A percentile compares a stretch with the other conserved stretches of the same genome.
Conservation (phyloP, 2,113 vertebrate species). For the Syngnathus scovelli region DNA sequence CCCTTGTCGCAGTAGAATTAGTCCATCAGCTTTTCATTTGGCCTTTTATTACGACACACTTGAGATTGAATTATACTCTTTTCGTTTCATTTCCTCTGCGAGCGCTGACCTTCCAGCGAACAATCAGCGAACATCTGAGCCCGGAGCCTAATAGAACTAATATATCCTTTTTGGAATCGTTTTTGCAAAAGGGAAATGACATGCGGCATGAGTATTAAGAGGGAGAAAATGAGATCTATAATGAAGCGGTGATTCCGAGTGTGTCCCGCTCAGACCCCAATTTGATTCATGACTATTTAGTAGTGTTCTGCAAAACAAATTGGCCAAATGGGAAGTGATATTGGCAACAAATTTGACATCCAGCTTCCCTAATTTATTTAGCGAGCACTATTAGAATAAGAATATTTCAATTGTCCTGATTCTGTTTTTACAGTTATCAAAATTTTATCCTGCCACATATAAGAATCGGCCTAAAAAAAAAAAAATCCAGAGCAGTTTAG, state of each 20-base stretch:
- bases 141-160: conserved; percentile 40
- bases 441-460: too few relatives aligned
- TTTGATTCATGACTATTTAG: conserved; percentile 47
- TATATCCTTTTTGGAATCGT: conserved; percentile 50
- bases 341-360: conserved; percentile 32
- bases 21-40: conserved; percentile 37
- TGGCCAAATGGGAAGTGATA: conserved; percentile 34
- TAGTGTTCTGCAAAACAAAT: conserved; percentile 35
- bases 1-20: conserved; percentile 45
- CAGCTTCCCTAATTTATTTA: conserved; percentile 39
- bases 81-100: conserved; percentile 46
- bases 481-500: neutral
- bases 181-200: conserved; percentile 37
- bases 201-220: conserved; percentile 34
- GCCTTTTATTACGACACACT: conserved; percentile 42
- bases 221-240: conserved; percentile 52
- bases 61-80: conserved; percentile 57
- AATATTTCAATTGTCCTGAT: conserved; percentile 18
- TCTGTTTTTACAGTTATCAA: neutral
- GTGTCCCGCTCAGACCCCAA: conserved; percentile 28
- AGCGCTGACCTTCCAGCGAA: conserved; percentile 56
- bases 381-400: conserved; percentile 24
- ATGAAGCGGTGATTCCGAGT: conserved; percentile 49
- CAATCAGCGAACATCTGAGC: conserved; percentile 44
- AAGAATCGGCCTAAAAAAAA: neutral